Conservation (phyloP, 2,113 vertebrate genomes). For the Mola mola region DNA sequence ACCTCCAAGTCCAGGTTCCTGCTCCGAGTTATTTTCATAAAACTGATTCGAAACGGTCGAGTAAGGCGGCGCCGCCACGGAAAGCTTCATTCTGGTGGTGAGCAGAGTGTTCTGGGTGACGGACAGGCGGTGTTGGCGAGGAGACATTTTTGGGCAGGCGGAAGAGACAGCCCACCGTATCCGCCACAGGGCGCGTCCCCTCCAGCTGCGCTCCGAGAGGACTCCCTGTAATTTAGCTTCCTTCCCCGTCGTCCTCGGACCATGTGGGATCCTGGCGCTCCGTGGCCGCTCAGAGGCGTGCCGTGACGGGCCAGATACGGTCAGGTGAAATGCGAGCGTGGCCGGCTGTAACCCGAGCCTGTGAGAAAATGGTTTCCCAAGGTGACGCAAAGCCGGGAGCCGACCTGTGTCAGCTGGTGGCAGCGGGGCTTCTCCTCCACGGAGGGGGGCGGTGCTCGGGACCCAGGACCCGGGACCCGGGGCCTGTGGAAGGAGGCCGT, state of each 20-base stretch:
- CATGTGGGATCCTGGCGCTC: slow-evolving; percentile 31
- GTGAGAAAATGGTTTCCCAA: too few species aligned
- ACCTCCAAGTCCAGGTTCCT: not conserved
- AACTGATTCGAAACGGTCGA: not conserved
- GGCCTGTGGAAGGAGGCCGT: too few species aligned
- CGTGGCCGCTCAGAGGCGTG: slow-evolving; percentile 10
- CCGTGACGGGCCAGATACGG: not conserved
- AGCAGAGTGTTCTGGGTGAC: slow-evolving; percentile 8
- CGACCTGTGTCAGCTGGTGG: too few species aligned
- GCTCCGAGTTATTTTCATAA: not conserved
- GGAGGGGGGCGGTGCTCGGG: too few species aligned
- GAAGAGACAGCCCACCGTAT: slow-evolving; percentile 55
- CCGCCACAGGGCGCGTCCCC: slow-evolving; percentile 67
- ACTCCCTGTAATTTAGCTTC: slow-evolving; percentile 76
- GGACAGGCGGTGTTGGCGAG: slow-evolving; percentile 9
- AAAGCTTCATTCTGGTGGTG: not conserved
- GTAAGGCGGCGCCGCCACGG: not conserved
- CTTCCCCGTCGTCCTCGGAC: slow-evolving; percentile 49
- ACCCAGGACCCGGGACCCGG: too few species aligned
- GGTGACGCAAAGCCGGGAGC: too few species aligned
- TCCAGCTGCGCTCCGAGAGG: slow-evolving; percentile 69
- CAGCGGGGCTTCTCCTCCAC: too few species aligned
- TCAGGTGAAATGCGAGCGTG: not conserved
- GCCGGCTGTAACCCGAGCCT: too few species aligned
- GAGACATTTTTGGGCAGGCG: slow-evolving; percentile 33